phyloP scores from a whole-genome alignment of 2,797 vertebrate genomes.

The Cossypha niveicapilla region DNA sequence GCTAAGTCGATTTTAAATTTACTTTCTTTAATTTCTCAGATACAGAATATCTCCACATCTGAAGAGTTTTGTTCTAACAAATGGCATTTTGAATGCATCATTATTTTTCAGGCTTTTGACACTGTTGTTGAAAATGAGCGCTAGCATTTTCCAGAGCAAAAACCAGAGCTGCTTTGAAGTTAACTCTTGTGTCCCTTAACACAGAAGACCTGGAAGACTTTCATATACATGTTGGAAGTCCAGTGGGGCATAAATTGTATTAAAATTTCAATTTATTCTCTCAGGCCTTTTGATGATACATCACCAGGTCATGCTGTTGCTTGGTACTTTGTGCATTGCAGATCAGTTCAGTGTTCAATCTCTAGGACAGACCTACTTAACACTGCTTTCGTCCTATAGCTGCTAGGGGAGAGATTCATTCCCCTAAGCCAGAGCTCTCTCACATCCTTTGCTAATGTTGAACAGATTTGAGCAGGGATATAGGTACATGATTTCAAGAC shows the following conservation, averaged over 20 bases:
- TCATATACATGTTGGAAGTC: not conserved
- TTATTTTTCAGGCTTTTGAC: slow-evolving; percentile 45
- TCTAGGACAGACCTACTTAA: not conserved
- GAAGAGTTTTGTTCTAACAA: slow-evolving; percentile 36
- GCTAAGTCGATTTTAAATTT: not conserved
- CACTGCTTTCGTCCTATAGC: not conserved
- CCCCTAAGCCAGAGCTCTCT: not conserved
- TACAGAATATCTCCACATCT: not conserved
- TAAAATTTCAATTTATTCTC: not conserved
- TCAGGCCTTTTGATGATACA: not conserved
- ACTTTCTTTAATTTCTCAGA: slow-evolving; percentile 43
- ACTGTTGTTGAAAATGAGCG: not conserved
- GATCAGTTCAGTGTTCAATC: not conserved
- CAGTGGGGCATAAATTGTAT: not conserved
- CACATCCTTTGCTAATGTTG: not conserved
- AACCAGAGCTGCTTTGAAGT: slow-evolving; percentile 13
- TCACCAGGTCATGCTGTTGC: not conserved
- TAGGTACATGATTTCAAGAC: not conserved
- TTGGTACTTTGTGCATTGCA: not conserved
- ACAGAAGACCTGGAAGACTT: not conserved
- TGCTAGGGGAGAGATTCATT: not conserved
- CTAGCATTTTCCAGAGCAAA: not conserved
- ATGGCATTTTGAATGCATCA: slow-evolving; percentile 16
- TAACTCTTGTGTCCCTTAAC: not conserved
- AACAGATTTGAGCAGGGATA: not conserved